A percentile compares a stretch with the other conserved stretches of the same genome.
Conservation (phyloP, 2,888 invertebrate genomes). For the Agrotis clavis region DNA sequence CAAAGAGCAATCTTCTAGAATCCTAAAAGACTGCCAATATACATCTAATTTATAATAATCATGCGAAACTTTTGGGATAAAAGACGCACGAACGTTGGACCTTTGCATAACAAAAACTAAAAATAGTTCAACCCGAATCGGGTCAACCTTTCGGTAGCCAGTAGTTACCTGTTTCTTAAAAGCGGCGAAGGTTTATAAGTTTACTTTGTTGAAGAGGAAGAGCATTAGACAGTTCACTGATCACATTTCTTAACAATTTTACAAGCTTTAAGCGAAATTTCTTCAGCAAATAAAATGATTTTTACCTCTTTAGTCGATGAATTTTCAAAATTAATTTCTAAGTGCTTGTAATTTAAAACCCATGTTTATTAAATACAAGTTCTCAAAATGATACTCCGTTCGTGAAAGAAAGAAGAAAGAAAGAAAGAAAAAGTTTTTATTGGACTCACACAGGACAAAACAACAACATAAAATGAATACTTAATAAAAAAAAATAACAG, state of each 20-base stretch:
- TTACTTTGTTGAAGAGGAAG: background rate
- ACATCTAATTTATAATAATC: background rate
- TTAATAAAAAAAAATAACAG: too few relatives aligned
- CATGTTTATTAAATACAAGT: background rate
- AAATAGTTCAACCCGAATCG: background rate
- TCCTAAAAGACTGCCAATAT: background rate
- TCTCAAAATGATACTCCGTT: background rate
- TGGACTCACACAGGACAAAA: too few relatives aligned
- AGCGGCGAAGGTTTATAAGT: background rate
- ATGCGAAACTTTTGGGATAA: background rate
- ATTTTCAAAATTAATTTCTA: background rate
- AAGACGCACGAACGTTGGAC: background rate
- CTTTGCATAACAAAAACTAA: background rate
- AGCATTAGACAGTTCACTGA: background rate
- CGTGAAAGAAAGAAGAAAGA: too few relatives aligned
- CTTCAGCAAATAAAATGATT: too few relatives aligned
- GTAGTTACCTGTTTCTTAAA: conserved; percentile 3
- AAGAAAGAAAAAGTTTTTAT: too few relatives aligned
- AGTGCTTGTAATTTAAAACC: too few relatives aligned
- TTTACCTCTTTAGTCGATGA: background rate
- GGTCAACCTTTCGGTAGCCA: background rate
- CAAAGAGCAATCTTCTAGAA: background rate
- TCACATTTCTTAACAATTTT: background rate
- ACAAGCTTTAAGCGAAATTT: too few relatives aligned
- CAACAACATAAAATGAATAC: too few relatives aligned